phyloP scores from a whole-genome alignment of 2,113 vertebrate genomes.

The Spilogale gracilis region DNA sequence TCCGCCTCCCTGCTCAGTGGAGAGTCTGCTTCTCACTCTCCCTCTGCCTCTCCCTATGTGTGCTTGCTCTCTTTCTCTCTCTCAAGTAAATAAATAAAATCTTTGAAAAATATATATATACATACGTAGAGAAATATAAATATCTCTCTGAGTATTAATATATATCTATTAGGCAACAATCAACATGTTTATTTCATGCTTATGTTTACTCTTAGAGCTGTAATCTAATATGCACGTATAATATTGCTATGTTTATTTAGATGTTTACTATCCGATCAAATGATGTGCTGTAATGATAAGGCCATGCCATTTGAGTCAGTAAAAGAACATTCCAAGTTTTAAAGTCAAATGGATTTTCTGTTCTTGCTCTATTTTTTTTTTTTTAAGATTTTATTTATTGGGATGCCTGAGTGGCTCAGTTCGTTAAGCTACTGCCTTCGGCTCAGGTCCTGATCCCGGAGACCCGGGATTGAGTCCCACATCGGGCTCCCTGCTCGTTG shows the following conservation, averaged over 20 bases:
- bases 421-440: too few relatives aligned
- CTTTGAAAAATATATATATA: not conserved
- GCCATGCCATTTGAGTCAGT: not conserved
- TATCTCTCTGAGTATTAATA: not conserved
- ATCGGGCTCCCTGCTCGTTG: too few relatives aligned
- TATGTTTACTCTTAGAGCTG: not conserved
- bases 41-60: too few relatives aligned
- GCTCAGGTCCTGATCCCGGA: too few relatives aligned
- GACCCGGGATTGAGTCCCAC: too few relatives aligned
- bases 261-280: not conserved
- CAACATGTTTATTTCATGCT: not conserved
- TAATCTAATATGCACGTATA: not conserved
- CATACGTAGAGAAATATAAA: not conserved
- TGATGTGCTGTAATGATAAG: not conserved
- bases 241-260: not conserved
- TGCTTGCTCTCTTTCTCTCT: too few relatives aligned
- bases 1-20: too few relatives aligned
- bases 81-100: too few relatives aligned
- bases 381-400: too few relatives aligned
- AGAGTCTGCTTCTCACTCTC: too few relatives aligned
- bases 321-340: not conserved
- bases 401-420: too few relatives aligned
- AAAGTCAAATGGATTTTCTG: not conserved
- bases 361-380: not conserved
- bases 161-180: not conserved